Evolutionary conservation across 1,140 invertebrate genomes (phyloP).

Genomic region (Brachionus manjavacas): DNA sequence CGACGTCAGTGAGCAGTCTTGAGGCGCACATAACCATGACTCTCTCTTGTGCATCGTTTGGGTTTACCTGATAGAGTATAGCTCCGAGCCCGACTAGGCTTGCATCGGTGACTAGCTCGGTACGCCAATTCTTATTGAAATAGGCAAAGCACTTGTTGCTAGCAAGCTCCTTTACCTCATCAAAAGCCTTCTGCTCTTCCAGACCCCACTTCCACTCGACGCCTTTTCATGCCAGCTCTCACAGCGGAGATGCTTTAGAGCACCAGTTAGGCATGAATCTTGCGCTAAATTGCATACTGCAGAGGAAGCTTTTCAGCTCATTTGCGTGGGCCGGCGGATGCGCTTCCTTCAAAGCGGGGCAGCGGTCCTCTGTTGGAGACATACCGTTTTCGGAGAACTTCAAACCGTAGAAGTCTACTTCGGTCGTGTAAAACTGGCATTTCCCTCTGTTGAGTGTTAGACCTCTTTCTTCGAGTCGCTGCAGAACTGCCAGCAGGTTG

Average conservation of each 20-base stretch:
- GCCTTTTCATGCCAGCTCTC: slow-evolving; percentile 48
- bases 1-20: slow-evolving; percentile 36
- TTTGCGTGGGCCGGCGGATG: slow-evolving; percentile 31
- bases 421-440: slow-evolving; percentile 48
- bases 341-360: slow-evolving; percentile 37
- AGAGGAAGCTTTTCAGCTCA: slow-evolving; percentile 33
- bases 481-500: slow-evolving; percentile 44
- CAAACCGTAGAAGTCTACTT: slow-evolving; percentile 52
- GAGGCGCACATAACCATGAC: slow-evolving; percentile 47
- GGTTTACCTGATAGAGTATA: slow-evolving; percentile 54
- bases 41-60: slow-evolving; percentile 40
- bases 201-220: slow-evolving; percentile 44
- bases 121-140: background rate
- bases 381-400: slow-evolving; percentile 44
- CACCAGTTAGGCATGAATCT: background rate
- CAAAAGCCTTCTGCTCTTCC: slow-evolving; percentile 37
- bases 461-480: slow-evolving; percentile 45
- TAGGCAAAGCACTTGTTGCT: background rate
- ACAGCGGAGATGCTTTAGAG: slow-evolving; percentile 17
- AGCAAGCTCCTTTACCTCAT: background rate
- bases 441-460: slow-evolving; percentile 52
- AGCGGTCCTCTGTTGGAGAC: slow-evolving; percentile 42
- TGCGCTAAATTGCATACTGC: background rate
- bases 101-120: slow-evolving; percentile 43
- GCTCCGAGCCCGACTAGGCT: slow-evolving; percentile 56